Evolutionary conservation across 2,113 vertebrate genomes (phyloP), one percentile per base, ranked within the genome.

Genomic region (Crotalus helleri): DNA sequence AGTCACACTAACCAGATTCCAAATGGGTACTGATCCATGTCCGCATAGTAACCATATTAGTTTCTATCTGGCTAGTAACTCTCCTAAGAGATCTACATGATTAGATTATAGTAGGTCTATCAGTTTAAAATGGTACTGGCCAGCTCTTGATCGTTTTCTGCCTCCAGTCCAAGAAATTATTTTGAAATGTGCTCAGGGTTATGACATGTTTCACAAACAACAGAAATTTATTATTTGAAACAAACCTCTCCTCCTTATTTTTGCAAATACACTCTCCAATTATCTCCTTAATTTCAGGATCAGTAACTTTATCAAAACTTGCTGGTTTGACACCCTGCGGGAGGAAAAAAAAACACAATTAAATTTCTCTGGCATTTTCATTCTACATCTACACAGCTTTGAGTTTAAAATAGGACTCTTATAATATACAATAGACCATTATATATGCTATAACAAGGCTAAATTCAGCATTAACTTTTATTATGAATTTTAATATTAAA

Each of bases 261-360:
- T 99, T 98, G 97, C 99, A 99, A 97, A 99, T 99, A 92, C 99
- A 99, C 95, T 99, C 99, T 4, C 99, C 99, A 91, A 99, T 99
- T 96, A 99, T 99, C 97, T 99, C 99, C 95, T 99, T 99, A 91
- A 99, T 99, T 98, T 99, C 99, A 74, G 99, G 99, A 94, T 99
- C 98, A 0, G 98, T 98, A 93, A 99, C 98, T 97, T 99, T 99
- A 95, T 98, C 97, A 96, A 98, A 99, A 96, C 99, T 99, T 95
- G 99, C 99, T 90, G 99, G 99, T 97, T 99, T 99, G 96, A 99
- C 99, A 89, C 99, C 99, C 99, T 99, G 92, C 93, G 96, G 96
- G 8, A 0, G 89, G 58, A 24, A 29, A 87, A 46, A 87, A 39
- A 87, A 49, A 1, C 26, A 59, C 7, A 53, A 89, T 85, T 24